Percentiles rank a stretch among this genome's conserved stretches.
These are phyloP conservation scores for Orientallactaga sibirica DNA, from an alignment of 2,797 vertebrate genomes.

Conservation along the genomic window DNA sequence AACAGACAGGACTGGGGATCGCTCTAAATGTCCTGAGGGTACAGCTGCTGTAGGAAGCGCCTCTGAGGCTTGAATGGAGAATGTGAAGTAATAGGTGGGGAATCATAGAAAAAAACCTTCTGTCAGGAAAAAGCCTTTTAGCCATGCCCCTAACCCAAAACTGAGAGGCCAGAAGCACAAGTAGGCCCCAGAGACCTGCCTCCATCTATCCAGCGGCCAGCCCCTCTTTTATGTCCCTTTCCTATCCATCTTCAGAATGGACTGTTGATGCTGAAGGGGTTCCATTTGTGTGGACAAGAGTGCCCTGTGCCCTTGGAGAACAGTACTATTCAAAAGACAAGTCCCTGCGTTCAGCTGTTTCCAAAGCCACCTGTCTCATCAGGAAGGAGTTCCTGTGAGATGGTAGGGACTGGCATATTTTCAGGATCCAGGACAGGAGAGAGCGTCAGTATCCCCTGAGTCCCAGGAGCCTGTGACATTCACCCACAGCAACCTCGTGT, in stretches of 20 bases:
- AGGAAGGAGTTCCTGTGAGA: not conserved
- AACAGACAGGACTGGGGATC: not conserved
- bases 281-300: not conserved
- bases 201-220: not conserved
- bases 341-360: conserved; percentile 25
- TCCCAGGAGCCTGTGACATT: not conserved
- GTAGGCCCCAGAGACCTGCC: not conserved
- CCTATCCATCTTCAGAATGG: conserved; percentile 20
- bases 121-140: not conserved
- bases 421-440: conserved; percentile 24
- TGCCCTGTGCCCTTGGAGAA: not conserved
- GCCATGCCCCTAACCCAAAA: not conserved
- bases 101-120: not conserved
- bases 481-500: conserved; percentile 72
- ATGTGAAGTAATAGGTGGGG: not conserved
- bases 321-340: not conserved
- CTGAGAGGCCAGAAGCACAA: not conserved
- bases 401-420: not conserved
- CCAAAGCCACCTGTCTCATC: not conserved
- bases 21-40: not conserved
- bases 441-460: not conserved
- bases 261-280: not conserved
- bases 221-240: not conserved
- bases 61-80: not conserved
- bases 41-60: not conserved